Evolutionary conservation across 2,888 invertebrate genomes (phyloP).

Genomic region (Lordiphosa fenestrarum): DNA sequence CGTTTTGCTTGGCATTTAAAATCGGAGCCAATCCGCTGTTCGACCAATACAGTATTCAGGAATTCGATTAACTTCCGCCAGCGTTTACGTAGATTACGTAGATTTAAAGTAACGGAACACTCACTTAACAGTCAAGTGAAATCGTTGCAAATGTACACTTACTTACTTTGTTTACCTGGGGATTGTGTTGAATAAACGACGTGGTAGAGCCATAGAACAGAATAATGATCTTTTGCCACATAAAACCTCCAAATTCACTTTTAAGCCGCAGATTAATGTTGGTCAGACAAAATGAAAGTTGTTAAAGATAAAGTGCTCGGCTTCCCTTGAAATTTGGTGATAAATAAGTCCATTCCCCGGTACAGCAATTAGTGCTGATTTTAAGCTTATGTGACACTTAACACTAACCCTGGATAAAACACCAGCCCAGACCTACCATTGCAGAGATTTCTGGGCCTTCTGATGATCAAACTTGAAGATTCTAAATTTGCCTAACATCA

Average conservation of each 20-base stretch:
- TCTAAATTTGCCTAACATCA: too few relatives aligned
- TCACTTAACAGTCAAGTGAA: slow-evolving; percentile 39
- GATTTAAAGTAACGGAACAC: slow-evolving; percentile 25
- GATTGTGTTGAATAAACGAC: background rate
- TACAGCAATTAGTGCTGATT: too few relatives aligned
- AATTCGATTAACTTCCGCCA: slow-evolving; percentile 55
- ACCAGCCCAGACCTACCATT: too few relatives aligned
- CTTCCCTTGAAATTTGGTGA: too few relatives aligned
- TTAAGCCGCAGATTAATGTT: slow-evolving; percentile 36
- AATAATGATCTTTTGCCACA: slow-evolving; percentile 2
- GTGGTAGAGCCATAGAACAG: background rate
- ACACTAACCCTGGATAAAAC: too few relatives aligned
- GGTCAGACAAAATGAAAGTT: slow-evolving; percentile 51
- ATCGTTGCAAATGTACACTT: slow-evolving; percentile 5
- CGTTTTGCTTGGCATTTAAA: slow-evolving; percentile 31
- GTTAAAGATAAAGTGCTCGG: too few relatives aligned
- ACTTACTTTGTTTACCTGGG: background rate
- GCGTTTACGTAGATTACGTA: slow-evolving; percentile 53
- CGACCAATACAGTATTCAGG: slow-evolving; percentile 36
- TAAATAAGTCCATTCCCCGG: too few relatives aligned
- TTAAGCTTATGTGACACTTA: too few relatives aligned
- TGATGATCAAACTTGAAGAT: too few relatives aligned
- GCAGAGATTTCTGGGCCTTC: too few relatives aligned
- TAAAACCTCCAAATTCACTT: slow-evolving; percentile 54
- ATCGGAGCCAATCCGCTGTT: slow-evolving; percentile 21